Evolutionary conservation across 2,113 vertebrate species (phyloP), one percentile per base, ranked within the genome.

Genomic region (Antechinus stuartii): DNA sequence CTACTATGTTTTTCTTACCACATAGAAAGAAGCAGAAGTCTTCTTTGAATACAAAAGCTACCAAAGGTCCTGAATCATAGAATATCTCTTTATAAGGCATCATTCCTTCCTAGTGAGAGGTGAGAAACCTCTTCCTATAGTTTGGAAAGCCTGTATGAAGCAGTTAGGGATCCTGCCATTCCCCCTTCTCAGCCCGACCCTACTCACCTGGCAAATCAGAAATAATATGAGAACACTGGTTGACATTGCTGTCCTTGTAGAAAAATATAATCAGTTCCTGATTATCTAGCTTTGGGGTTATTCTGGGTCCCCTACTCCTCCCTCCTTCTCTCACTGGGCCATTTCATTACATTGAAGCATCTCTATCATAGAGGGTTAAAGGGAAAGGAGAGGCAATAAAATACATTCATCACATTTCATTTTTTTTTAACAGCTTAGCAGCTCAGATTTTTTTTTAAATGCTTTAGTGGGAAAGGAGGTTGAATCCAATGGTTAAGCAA

Each of bases 381-480:
- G 53, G 24, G 54, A 61, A 89, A 90, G 91, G 54, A 53, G 52
- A 92, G 24, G 22, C 90, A 53, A 93, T 52, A 46, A 27, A 53
- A 93, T 49, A 9, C 35, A 84, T 76, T 61, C 91, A 96, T 54
- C 91, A 94, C 90, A 35, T 26, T 30, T 56, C 52, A 76, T 76
- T 91, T 90, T 54, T 84, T 90, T 50, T 54, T 54, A 53, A 57
- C 93, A 92, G 94, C 55, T 95, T 89, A 93, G 55, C 91, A 95
- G 52, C 0, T 12, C 90, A 56, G 22, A 56, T 94, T 68, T 57
- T 61, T 61, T 35, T 54, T 90, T 56, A 56, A 56, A 92, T n/a
- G 76, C 3, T 5, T 3, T 35, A 0, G n/a, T 92, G 52, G 57
- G 23, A 92, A 30, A 90, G 54, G 92, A 90, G 92, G 93, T 22